A percentile compares a stretch with the other conserved stretches of the same genome.
These are phyloP conservation scores for Diorhabda sublineata DNA, from an alignment of 1,140 invertebrate species.

Conservation along the genomic window DNA sequence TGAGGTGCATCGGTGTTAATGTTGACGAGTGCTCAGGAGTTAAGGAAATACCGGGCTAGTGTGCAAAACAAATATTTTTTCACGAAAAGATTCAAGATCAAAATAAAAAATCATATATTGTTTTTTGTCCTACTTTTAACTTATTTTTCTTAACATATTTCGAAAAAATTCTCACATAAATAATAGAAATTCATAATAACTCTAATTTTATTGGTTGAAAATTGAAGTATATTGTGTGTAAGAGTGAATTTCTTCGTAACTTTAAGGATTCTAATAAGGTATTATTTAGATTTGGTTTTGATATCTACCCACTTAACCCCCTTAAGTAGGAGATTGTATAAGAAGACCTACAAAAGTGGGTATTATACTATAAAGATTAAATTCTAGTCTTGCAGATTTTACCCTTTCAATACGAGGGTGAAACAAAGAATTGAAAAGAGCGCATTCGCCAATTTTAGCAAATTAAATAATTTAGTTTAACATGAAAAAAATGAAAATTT, in stretches of 20 bases:
- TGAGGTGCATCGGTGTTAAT: constrained; percentile 98
- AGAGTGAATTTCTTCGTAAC: neutral
- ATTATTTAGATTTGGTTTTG: constrained; percentile 31
- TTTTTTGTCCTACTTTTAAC: no score
- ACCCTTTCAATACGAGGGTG: no score
- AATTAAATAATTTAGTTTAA: no score
- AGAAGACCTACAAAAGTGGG: constrained; percentile 31
- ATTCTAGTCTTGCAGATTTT: no score
- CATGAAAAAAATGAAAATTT: no score
- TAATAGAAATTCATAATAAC: neutral
- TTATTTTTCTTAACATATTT: no score
- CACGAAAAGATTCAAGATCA: neutral
- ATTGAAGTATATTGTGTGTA: no score
- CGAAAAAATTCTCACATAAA: no score
- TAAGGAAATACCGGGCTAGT: constrained; percentile 59
- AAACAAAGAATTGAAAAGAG: no score
- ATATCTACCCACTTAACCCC: constrained; percentile 36
- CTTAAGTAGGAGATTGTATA: constrained; percentile 27
- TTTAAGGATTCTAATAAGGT: constrained; percentile 34
- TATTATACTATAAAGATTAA: neutral
- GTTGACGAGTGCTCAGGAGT: constrained; percentile 85
- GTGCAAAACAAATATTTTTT: constrained; percentile 22
- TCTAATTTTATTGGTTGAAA: no score
- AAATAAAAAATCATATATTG: no score
- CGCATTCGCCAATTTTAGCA: no score